These are phyloP conservation scores for Achroia grisella DNA, from an alignment of 1,140 invertebrate species.

Conservation along the genomic window DNA sequence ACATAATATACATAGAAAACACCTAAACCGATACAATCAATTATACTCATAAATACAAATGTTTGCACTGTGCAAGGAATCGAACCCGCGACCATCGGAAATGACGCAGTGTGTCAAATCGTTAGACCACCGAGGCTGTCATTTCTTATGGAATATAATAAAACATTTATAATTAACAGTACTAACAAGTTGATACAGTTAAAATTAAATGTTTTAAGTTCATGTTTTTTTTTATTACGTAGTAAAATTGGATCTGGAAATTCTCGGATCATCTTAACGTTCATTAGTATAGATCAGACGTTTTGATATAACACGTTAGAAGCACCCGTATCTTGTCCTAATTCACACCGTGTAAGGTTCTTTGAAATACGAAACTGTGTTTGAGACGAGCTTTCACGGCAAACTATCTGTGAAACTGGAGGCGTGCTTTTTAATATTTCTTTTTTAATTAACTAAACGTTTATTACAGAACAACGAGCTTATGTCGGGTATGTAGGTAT, in stretches of 20 bases:
- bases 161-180: conserved; percentile 13
- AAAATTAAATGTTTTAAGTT: background rate
- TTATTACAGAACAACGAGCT: conserved; percentile 15
- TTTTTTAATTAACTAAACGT: conserved; percentile 41
- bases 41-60: no score
- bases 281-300: conserved; percentile 30
- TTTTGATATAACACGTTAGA: conserved; percentile 21
- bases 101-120: no score
- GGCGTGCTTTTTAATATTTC: conserved; percentile 20
- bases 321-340: conserved; percentile 11
- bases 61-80: no score
- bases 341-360: conserved; percentile 19
- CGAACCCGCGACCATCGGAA: no score
- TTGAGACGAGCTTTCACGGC: conserved; percentile 18
- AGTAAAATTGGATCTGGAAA: conserved; percentile 16
- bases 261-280: conserved; percentile 15
- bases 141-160: background rate
- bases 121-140: no score
- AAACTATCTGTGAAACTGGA: conserved; percentile 26
- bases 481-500: conserved; percentile 25
- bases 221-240: conserved; percentile 5
- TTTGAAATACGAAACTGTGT: conserved; percentile 27
- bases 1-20: no score
- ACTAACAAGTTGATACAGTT: background rate
- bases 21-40: no score